phyloP scores from a whole-genome alignment of 1,140 invertebrate genomes.

The Oscheius sp. region DNA sequence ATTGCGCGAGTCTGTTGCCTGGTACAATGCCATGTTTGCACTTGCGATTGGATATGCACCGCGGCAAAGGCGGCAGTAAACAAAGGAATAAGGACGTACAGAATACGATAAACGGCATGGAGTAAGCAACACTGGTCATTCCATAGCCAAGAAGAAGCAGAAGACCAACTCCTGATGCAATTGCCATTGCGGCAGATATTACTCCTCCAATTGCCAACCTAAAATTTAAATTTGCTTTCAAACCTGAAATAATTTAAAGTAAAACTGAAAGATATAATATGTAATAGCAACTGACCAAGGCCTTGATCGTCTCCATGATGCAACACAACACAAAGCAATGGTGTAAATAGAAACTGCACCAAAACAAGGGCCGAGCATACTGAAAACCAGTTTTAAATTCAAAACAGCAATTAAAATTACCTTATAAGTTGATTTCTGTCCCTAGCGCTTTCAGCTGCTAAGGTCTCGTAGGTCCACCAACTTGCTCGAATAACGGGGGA shows the following conservation, averaged over 20 bases:
- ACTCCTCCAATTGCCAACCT: constrained; percentile 83
- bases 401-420: constrained; percentile 24
- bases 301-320: constrained; percentile 80
- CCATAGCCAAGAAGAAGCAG: constrained; percentile 49
- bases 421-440: constrained; percentile 50
- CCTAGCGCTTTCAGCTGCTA: constrained; percentile 54
- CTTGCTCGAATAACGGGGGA: constrained; percentile 46
- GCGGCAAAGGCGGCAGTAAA: neutral
- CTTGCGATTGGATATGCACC: constrained; percentile 1
- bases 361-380: constrained; percentile 55
- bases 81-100: constrained; percentile 71
- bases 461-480: constrained; percentile 60
- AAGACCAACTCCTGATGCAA: constrained; percentile 61
- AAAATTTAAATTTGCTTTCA: neutral
- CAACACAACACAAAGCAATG: constrained; percentile 48
- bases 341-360: constrained; percentile 52
- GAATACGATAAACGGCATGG: constrained; percentile 87
- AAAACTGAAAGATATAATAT: neutral
- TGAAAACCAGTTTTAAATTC: constrained; percentile 35
- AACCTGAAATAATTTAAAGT: neutral
- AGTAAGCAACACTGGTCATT: constrained; percentile 57
- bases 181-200: constrained; percentile 82
- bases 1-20: neutral
- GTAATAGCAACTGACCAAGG: constrained; percentile 62
- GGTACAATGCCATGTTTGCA: neutral